Evolutionary conservation across 2,113 vertebrate species (phyloP).

Genomic region (Spizaetus ornatus): DNA sequence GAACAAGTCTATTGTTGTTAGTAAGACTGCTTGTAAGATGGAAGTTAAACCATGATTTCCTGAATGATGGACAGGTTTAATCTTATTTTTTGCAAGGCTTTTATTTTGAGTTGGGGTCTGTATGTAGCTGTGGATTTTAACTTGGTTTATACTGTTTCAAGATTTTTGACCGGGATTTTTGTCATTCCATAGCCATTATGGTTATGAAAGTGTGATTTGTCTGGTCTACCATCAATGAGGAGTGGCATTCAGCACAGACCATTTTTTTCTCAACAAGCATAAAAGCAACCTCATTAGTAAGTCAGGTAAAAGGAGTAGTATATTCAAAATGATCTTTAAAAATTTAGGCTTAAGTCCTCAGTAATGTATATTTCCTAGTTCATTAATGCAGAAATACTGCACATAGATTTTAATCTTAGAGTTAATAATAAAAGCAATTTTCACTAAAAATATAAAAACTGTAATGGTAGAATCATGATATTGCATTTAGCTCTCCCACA

Average conservation of each 20-base stretch:
- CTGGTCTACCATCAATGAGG: constrained; percentile 42
- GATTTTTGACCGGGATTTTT: constrained; percentile 14
- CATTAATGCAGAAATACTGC: constrained; percentile 83
- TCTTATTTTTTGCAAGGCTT: neutral
- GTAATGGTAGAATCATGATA: constrained; percentile 87
- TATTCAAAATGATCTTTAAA: constrained; percentile 80
- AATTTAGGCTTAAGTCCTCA: constrained; percentile 79
- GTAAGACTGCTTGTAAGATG: neutral
- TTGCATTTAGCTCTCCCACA: constrained; percentile 83
- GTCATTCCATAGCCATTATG: neutral
- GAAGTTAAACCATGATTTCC: neutral
- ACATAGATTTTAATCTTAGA: constrained; percentile 85
- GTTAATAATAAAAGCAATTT: constrained; percentile 90
- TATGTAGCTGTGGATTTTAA: neutral
- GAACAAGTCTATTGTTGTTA: neutral
- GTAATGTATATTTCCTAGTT: constrained; percentile 81
- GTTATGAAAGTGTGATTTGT: constrained; percentile 35
- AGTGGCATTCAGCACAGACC: constrained; percentile 38
- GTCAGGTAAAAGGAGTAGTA: constrained; percentile 73
- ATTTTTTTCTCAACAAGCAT: constrained; percentile 61
- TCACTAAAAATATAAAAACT: constrained; percentile 88
- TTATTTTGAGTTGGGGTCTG: neutral
- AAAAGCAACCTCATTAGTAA: constrained; percentile 76
- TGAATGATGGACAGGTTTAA: neutral
- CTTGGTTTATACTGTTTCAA: neutral